Conservation (phyloP, 2,888 invertebrate genomes). For the Lycocerus yunnanus region DNA sequence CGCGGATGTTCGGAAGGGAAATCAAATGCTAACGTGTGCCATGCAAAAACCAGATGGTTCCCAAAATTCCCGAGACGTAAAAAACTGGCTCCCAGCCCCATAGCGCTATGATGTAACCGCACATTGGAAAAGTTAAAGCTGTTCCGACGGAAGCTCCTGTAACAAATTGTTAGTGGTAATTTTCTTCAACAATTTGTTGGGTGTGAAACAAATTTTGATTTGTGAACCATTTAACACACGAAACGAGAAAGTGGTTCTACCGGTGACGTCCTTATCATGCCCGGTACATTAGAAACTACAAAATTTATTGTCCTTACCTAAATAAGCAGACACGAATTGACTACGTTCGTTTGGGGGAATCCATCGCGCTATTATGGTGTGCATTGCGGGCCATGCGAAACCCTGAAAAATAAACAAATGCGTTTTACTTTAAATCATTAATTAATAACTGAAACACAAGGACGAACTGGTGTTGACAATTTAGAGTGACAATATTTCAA, state of each 20-base stretch:
- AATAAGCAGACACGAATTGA: constrained; percentile 65
- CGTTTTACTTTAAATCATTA: too few species aligned
- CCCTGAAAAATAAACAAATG: constrained; percentile 57
- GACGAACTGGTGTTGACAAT: too few species aligned
- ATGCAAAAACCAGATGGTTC: constrained; percentile 69
- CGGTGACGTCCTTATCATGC: too few species aligned
- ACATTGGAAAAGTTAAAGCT: constrained; percentile 72
- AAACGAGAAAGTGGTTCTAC: too few species aligned
- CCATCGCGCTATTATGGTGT: constrained; percentile 79
- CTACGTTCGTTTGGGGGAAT: constrained; percentile 80
- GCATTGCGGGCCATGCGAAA: constrained; percentile 77
- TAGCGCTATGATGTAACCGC: constrained; percentile 67
- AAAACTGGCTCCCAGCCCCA: constrained; percentile 76
- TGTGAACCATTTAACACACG: too few species aligned
- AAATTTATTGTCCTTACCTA: too few species aligned
- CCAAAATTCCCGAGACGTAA: constrained; percentile 66
- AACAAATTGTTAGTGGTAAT: too few species aligned
- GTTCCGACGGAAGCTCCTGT: constrained; percentile 69
- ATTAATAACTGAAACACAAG: too few species aligned
- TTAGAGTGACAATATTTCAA: too few species aligned
- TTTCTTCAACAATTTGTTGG: too few species aligned
- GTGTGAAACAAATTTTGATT: too few species aligned
- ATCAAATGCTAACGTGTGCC: constrained; percentile 67
- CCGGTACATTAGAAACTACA: too few species aligned
- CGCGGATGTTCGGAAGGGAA: constrained; percentile 69